Evolutionary conservation across 2,113 vertebrate genomes (phyloP).

Genomic region (Sterna hirundo): DNA sequence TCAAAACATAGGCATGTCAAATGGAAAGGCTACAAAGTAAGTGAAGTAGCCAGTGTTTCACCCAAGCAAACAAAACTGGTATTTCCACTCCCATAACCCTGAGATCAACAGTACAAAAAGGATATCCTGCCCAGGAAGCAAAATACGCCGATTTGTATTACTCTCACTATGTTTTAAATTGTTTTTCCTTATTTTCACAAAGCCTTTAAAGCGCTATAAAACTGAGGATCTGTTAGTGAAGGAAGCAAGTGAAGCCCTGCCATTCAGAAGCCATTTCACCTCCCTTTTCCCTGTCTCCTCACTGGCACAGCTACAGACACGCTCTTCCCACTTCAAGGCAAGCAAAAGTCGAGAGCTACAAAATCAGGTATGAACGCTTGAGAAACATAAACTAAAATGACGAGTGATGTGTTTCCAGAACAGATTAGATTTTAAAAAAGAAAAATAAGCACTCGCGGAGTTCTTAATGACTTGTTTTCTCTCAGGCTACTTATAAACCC

Average conservation of each 20-base stretch:
- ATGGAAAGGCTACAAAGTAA: not conserved
- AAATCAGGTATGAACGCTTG: not conserved
- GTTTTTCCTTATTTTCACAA: not conserved
- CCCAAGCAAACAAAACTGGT: conserved; percentile 37
- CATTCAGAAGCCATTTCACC: not conserved
- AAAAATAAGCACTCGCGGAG: not conserved
- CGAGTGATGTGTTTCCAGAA: not conserved
- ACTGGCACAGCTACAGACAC: not conserved
- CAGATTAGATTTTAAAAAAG: not conserved
- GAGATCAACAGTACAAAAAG: conserved; percentile 26
- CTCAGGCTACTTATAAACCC: not conserved
- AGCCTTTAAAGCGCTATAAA: not conserved
- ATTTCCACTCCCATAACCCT: conserved; percentile 3
- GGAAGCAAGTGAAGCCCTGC: not conserved
- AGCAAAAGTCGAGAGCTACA: not conserved
- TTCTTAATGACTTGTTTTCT: not conserved
- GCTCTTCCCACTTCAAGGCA: not conserved
- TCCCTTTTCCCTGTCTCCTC: not conserved
- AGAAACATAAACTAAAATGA: not conserved
- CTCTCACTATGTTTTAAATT: not conserved
- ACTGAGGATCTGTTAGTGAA: not conserved
- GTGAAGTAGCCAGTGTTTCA: not conserved
- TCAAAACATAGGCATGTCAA: not conserved
- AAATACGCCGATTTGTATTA: not conserved
- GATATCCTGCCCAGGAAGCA: conserved; percentile 46